Conservation (phyloP, 2,888 invertebrate genomes). For the Rutpela maculata region DNA sequence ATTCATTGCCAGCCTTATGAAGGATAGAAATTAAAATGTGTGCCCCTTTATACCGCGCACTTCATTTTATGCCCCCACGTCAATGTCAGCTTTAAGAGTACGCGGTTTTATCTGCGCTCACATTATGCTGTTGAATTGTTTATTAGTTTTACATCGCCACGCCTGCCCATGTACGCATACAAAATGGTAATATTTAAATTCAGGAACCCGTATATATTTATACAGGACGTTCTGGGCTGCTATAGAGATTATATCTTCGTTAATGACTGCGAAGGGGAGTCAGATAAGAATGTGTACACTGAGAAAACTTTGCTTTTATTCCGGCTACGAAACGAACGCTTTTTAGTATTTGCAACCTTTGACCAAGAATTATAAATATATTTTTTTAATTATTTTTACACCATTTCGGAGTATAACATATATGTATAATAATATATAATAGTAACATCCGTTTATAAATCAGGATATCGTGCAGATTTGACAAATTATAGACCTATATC, state of each 20-base stretch:
- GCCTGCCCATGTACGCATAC: neutral
- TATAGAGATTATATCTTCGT: neutral
- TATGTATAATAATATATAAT: no score
- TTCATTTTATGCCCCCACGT: constrained; percentile 18
- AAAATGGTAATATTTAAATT: neutral
- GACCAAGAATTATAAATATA: no score
- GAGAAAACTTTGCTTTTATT: neutral
- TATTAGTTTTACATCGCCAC: neutral
- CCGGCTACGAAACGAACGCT: neutral
- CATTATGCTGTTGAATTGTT: constrained; percentile 7
- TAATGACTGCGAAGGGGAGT: neutral
- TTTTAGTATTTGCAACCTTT: no score
- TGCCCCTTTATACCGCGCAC: constrained; percentile 22
- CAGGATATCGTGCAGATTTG: no score
- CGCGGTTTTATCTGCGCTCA: constrained; percentile 12
- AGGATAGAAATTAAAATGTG: constrained; percentile 56
- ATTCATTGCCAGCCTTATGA: constrained; percentile 60
- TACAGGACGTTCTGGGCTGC: neutral
- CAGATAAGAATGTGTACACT: neutral
- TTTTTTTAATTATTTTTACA: no score
- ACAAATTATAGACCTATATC: no score
- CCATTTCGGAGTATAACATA: no score
- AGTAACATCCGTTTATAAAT: no score
- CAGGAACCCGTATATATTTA: constrained; percentile 7
- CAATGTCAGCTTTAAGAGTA: constrained; percentile 6